Base-by-base conservation (phyloP, 2,888 invertebrate species). In the Micoletzkya japonica region DNA sequence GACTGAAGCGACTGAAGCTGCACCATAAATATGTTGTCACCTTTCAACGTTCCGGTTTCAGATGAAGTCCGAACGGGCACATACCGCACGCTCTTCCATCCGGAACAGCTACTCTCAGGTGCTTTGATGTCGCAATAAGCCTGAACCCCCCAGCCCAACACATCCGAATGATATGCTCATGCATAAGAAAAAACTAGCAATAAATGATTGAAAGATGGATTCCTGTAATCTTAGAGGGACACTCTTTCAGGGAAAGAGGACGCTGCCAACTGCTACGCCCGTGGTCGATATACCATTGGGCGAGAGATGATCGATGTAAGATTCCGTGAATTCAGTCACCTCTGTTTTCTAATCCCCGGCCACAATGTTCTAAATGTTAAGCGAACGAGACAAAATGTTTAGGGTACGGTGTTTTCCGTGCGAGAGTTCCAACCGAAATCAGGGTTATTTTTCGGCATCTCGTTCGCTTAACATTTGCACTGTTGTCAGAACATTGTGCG, bases 61-160 rank as follows among this genome's bases (percentile, higher is more conserved):
- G 92, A 79, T 54, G 79, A 81, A 50, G 86, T 87, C 2, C 81
- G 87, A 30, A 86, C 86, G 26, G 87, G 87, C 49, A 85, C 85
- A 17, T 95, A 77, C 70, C 74, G 76, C 20, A 76, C 71, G 37
- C 78, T 96, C 86, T 95, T 95, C 90, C 95, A 96, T 88, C 95
- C 95, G 75, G 95, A 96, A 89, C 95, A 95, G 88, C 89, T 95
- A 87, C 93, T 95, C 88, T 94, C 94, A 81, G 95, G 95, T 81
- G 95, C 95, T 88, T 10, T 17, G 17, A 24, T 10, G 20, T 54
- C 26, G 7, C 54, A 26, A n/a, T 10, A 54, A 24, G 7, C 24
- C 14, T 54, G 54, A 10, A 54, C 10, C 56, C n/a, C 56, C 26
- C n/a, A 56, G 10, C 14, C 10, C 7, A 24, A 24, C 56, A 56